Evolutionary conservation across 1,140 invertebrate species (phyloP).

Genomic region (Eriosoma lanigerum): DNA sequence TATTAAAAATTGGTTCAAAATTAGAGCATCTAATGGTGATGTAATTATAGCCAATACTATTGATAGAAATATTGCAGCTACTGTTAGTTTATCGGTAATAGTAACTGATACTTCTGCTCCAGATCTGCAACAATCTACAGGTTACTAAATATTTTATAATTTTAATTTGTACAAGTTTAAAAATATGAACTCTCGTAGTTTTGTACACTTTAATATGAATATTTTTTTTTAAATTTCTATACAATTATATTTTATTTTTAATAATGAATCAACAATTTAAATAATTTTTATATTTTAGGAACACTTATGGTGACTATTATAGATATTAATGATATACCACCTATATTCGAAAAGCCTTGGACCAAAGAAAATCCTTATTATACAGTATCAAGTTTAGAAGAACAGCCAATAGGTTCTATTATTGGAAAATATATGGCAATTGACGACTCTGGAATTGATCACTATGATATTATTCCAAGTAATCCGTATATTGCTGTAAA

Average conservation of each 20-base stretch:
- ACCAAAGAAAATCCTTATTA: slow-evolving; percentile 70
- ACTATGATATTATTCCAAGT: slow-evolving; percentile 71
- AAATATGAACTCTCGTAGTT: no score
- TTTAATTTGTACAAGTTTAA: no score
- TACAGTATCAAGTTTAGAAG: slow-evolving; percentile 74
- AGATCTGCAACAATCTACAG: slow-evolving; percentile 74
- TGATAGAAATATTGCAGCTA: slow-evolving; percentile 71
- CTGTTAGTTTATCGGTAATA: slow-evolving; percentile 73
- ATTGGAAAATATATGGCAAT: slow-evolving; percentile 78
- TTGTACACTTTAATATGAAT: no score
- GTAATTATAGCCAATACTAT: slow-evolving; percentile 70
- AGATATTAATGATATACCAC: slow-evolving; percentile 72
- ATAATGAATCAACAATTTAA: not conserved
- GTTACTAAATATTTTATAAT: slow-evolving; percentile 57
- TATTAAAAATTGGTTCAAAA: slow-evolving; percentile 62
- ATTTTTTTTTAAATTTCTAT: no score
- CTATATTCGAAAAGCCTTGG: slow-evolving; percentile 71
- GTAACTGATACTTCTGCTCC: slow-evolving; percentile 80
- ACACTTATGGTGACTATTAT: slow-evolving; percentile 82
- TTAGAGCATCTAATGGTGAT: slow-evolving; percentile 70
- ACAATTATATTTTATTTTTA: not conserved
- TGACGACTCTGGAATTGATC: slow-evolving; percentile 82
- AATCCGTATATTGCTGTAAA: slow-evolving; percentile 78
- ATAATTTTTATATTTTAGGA: slow-evolving; percentile 62
- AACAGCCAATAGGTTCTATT: slow-evolving; percentile 77